Evolutionary conservation across 1,140 invertebrate species (phyloP).

Genomic region (Laupala kohalensis): DNA sequence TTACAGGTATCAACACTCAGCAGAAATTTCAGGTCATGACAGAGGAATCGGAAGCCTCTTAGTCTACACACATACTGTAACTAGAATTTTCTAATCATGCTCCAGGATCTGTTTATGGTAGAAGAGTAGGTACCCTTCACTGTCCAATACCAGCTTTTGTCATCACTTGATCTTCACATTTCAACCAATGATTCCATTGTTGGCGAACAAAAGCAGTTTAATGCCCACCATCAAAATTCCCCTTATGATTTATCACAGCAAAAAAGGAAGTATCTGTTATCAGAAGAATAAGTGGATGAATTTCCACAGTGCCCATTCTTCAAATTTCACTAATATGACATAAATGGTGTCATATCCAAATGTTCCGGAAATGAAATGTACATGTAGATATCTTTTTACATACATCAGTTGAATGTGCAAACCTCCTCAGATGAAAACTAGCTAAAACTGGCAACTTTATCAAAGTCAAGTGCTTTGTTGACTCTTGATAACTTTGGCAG

Average conservation of each 20-base stretch:
- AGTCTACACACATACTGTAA: no score
- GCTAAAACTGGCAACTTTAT: constrained; percentile 88
- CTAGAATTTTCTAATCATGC: no score
- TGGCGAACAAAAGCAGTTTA: constrained; percentile 91
- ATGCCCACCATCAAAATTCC: constrained; percentile 84
- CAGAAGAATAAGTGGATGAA: constrained; percentile 8
- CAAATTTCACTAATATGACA: constrained; percentile 45
- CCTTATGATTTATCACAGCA: constrained; percentile 92
- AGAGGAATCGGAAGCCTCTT: no score
- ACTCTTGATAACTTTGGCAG: constrained; percentile 83
- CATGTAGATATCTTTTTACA: constrained; percentile 86
- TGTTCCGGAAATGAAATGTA: constrained; percentile 93
- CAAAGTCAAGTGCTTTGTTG: constrained; percentile 89
- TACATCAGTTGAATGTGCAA: constrained; percentile 48
- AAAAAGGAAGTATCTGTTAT: constrained; percentile 50
- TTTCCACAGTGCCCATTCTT: neutral
- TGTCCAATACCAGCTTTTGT: constrained; percentile 71
- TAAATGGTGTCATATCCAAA: no score
- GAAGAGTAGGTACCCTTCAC: no score
- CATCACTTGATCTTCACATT: constrained; percentile 94
- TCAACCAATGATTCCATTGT: constrained; percentile 86
- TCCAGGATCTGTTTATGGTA: no score
- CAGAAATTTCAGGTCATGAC: no score
- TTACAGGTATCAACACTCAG: no score
- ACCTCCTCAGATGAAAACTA: constrained; percentile 84